Percentiles rank a stretch among this genome's conserved stretches.
Conservation (phyloP, 2,797 vertebrate species). For the Rhinoraja longicauda region DNA sequence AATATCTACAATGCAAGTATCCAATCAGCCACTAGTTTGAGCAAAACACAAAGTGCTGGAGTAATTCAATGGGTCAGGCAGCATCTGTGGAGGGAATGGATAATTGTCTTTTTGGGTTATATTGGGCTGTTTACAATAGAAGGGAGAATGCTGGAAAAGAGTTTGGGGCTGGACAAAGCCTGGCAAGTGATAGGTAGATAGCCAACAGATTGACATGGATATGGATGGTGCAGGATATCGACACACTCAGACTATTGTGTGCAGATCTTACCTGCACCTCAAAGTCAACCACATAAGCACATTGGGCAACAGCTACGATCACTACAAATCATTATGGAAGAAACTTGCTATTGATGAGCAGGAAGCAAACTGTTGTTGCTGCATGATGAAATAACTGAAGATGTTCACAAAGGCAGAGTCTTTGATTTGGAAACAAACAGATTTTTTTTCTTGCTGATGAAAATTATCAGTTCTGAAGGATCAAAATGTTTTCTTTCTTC, state of each 20-base stretch:
- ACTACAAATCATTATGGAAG: not conserved
- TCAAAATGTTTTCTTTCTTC: not conserved
- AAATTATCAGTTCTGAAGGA: not conserved
- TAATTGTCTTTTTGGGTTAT: too few species aligned
- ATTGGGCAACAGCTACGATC: not conserved
- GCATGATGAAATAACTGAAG: not conserved
- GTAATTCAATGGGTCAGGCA: too few species aligned
- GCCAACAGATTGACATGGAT: too few species aligned
- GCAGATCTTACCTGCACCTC: not conserved
- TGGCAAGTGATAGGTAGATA: too few species aligned
- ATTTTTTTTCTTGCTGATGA: not conserved
- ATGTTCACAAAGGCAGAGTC: not conserved
- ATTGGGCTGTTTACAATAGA: too few species aligned
- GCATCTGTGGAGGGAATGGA: too few species aligned
- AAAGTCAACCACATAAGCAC: not conserved
- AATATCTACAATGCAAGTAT: not conserved
- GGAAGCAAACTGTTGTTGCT: not conserved
- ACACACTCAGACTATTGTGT: not conserved
- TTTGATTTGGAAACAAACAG: not conserved
- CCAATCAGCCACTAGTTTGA: not conserved
- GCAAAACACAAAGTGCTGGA: too few species aligned
- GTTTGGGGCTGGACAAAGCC: too few species aligned
- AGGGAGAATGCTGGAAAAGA: too few species aligned
- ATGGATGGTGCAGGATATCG: not conserved
- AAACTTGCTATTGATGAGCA: not conserved